Evolutionary conservation across 2,888 invertebrate species (phyloP), one percentile per base, ranked within the genome.

Genomic region (Tipula confusa): DNA sequence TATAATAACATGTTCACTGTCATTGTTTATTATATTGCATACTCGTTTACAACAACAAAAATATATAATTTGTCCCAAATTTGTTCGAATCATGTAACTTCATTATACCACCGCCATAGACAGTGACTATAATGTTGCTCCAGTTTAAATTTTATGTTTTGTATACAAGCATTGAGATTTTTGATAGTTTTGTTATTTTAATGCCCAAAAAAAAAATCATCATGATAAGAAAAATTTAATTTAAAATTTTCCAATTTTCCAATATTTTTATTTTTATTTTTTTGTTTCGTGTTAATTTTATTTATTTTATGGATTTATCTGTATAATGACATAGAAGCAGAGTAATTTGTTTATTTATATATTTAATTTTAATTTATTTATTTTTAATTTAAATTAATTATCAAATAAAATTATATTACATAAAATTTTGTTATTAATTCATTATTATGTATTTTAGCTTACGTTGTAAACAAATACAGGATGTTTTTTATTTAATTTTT

Each of bases 331-430:
- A 64, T 64, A 64, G 24, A 64, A 64, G n/a, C n/a, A n/a, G 64
- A 64, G 64, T 64, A 64, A 64, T 64, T 64, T 64, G 64, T 64
- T 64, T 64, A 64, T 64, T 64, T 64, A 64, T 64, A 24, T 64
- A 24, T 64, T 24, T 3, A n/a, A 64, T n/a, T n/a, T n/a, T 3
- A 24, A 64, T 64, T 64, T 64, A 64, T 64, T 64, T 64, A 64
- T 64, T 64, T 64, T 64, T 64, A 64, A 64, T 64, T 64, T 64
- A 64, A 64, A 64, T 64, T 64, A 64, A 64, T 64, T 64, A 64
- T 64, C 64, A 64, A 64, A 64, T 64, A 64, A 64, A 64, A 64
- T 64, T 64, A 64, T 64, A 64, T 64, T 64, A 64, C 64, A 64
- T 7, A 24, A 64, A 24, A 64, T 64, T 11, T 7, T 9, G 11